These are phyloP conservation scores for Trichonephila clavipes DNA, from an alignment of 1,140 invertebrate genomes.

Conservation along the genomic window DNA sequence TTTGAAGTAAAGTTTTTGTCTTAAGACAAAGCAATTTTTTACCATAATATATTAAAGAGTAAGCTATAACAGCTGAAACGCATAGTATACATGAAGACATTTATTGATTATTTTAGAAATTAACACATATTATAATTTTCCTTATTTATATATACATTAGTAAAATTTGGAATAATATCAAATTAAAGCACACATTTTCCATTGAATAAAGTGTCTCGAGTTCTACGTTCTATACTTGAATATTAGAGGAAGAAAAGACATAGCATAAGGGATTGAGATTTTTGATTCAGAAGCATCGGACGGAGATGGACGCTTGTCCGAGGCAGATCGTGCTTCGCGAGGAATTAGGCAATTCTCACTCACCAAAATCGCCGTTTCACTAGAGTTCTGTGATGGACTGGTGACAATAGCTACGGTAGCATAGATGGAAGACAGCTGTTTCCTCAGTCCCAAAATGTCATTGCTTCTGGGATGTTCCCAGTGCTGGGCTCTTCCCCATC, in stretches of 20 bases:
- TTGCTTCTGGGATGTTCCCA: not conserved
- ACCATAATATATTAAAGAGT: too few species aligned
- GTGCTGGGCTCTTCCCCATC: not conserved
- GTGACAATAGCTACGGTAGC: not conserved
- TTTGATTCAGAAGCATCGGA: not conserved
- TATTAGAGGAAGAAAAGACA: not conserved
- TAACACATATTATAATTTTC: too few species aligned
- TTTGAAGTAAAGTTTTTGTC: too few species aligned
- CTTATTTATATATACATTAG: too few species aligned
- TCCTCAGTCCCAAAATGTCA: conserved; percentile 10
- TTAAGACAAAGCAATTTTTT: too few species aligned
- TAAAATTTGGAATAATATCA: not conserved
- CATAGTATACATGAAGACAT: too few species aligned
- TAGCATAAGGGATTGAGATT: not conserved
- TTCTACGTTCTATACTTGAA: too few species aligned
- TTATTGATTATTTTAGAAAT: too few species aligned
- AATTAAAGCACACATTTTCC: not conserved
- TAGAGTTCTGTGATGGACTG: not conserved
- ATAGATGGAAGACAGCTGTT: conserved; percentile 5
- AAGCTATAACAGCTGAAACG: too few species aligned
- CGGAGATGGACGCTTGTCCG: not conserved
- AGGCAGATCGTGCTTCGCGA: not conserved
- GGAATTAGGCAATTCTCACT: conserved; percentile 14
- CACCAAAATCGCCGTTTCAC: not conserved
- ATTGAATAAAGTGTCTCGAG: too few species aligned